Evolutionary conservation across 2,797 vertebrate species (phyloP).

Genomic region (Onychomys torridus): DNA sequence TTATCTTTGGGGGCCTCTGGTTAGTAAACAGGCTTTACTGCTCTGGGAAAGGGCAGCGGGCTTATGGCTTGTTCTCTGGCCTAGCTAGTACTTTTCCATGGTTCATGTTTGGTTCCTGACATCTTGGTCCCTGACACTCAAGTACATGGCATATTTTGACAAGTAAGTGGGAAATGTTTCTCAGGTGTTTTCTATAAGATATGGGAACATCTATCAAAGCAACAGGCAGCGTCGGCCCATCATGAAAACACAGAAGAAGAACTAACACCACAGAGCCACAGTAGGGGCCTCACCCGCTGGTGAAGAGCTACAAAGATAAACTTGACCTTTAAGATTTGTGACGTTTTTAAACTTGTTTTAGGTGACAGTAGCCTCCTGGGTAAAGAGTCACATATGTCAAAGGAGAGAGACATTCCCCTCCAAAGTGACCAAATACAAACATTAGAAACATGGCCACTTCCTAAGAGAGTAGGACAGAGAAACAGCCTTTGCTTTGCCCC

Average conservation of each 20-base stretch:
- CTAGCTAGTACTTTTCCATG: too few species aligned
- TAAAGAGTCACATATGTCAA: slow-evolving; percentile 53
- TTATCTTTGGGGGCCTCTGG: too few species aligned
- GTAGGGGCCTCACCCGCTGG: background rate
- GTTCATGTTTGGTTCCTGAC: too few species aligned
- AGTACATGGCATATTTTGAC: background rate
- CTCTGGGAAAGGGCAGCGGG: too few species aligned
- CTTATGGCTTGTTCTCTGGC: too few species aligned
- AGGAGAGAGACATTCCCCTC: slow-evolving; percentile 45
- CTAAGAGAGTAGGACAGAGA: too few species aligned
- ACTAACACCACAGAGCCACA: background rate
- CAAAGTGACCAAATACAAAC: slow-evolving; percentile 68
- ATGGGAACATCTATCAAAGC: background rate
- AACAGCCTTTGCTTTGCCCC: slow-evolving; percentile 69
- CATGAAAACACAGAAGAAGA: slow-evolving; percentile 18
- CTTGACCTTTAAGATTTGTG: slow-evolving; percentile 56
- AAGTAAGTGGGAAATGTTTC: background rate
- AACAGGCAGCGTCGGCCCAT: background rate
- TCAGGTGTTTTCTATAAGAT: slow-evolving; percentile 34
- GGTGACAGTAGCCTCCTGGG: slow-evolving; percentile 37
- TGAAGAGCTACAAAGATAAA: too few species aligned
- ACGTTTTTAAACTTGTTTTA: slow-evolving; percentile 63
- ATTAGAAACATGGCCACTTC: slow-evolving; percentile 55
- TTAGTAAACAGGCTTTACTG: too few species aligned
- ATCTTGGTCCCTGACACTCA: too few species aligned